Base-by-base conservation (phyloP, 2,797 vertebrate genomes). In the Enteromius thamalakanensis region DNA sequence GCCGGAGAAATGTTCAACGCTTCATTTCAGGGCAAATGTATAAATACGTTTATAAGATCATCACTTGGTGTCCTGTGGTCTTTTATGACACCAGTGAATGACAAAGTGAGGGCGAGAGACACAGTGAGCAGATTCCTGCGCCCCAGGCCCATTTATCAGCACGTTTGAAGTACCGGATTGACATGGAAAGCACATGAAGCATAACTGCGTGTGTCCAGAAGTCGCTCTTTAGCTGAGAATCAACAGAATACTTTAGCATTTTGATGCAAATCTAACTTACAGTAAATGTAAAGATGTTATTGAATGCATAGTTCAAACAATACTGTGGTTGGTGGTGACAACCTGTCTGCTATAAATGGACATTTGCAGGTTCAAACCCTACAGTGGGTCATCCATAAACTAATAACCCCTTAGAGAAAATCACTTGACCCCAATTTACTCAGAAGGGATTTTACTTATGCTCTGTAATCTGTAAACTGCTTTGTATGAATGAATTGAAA, bases 1-100 rank as follows among this genome's bases (percentile, higher is more conserved):
- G 74, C 77, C 77, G 70, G 81, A 86, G 76, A 88, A 82, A 86
- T 81, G 71, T 84, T 84, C 71, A 69, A 80, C 79, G 86, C 87
- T 86, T 87, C 80, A 84, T 87, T 87, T 84, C 75, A 83, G 82
- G 67, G 69, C 83, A 75, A 83, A 87, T 84, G 88, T 72, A 89
- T 86, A 62, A 84, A 87, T 84, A 79, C 29, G 64, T 84, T 87
- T 77, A 76, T 81, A 79, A 80, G 87, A 84, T 86, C 80, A 87
- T 88, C 80, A 83, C 81, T 80, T 81, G 79, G 55, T 77, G 62
- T 77, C 85, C 86, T 76, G 83, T 51, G 51, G 85, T 70, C 60
- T 82, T 84, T 85, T 78, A 83, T 83, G 89, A 88, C 87, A 86
- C 23, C 81, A 84, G 8, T 69, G 77, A 85, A 72, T 86, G 82